Evolutionary conservation across 2,113 vertebrate genomes (phyloP).

Genomic region (Prunella fulvescens): DNA sequence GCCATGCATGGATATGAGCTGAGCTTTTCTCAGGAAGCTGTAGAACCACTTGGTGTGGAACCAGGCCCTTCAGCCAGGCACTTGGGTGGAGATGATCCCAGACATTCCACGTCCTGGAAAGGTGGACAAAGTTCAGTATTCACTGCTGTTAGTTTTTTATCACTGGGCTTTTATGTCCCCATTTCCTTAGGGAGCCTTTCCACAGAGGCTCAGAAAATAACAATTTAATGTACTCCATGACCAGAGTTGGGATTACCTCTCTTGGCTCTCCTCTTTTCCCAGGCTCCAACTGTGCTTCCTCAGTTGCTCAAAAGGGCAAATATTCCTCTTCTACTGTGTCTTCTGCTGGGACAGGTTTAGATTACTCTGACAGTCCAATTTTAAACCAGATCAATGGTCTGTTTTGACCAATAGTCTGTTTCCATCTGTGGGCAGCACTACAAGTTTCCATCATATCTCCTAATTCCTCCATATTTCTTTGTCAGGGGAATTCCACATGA

Average conservation of each 20-base stretch:
- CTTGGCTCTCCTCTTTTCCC: background rate
- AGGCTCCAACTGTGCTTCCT: background rate
- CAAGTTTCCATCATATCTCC: background rate
- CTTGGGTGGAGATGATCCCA: background rate
- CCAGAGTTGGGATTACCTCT: background rate
- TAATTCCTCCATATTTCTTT: background rate
- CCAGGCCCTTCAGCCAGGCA: background rate
- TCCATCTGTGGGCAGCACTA: background rate
- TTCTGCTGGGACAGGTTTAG: background rate
- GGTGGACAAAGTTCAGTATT: background rate
- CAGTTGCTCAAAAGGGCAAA: background rate
- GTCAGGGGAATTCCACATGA: background rate
- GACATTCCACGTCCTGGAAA: fast-evolving
- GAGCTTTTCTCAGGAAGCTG: background rate
- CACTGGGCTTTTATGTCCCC: background rate
- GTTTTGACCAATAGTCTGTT: background rate
- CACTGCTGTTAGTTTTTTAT: background rate
- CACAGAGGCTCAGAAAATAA: background rate
- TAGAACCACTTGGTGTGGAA: background rate
- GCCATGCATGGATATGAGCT: background rate
- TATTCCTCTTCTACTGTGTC: background rate
- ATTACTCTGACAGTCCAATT: background rate
- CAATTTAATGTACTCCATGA: background rate
- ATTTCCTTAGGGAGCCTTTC: background rate
- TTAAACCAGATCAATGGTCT: background rate